Base-by-base conservation (phyloP, 2,113 vertebrate species). In the Perca schrenkii region DNA sequence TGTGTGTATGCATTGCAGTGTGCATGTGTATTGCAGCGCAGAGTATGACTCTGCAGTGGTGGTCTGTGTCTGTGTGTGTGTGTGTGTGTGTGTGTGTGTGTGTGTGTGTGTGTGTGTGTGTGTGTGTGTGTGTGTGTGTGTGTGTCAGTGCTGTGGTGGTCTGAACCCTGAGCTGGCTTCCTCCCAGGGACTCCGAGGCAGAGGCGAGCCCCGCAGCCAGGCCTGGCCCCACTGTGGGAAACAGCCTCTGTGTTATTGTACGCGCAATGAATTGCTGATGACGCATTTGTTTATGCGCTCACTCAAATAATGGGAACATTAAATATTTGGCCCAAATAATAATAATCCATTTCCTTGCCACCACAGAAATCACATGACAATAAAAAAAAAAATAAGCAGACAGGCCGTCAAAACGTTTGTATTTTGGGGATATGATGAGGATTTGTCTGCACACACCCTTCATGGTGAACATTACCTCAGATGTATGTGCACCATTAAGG, bases 241-340 rank as follows among this genome's bases (percentile, higher is more conserved):
- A 94, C 87, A 40, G 82, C 81, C 89, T 75, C 81, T 36, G 67
- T 95, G 93, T 95, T 95, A 94, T 95, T 95, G 94, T 95, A 93
- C 71, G 87, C 21, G 58, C 77, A 64, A 91, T 93, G 91, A 95
- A 94, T 92, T 67, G 88, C 88, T 91, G 85, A 85, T 95, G 93
- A 95, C 91, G 74, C 87, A 89, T 94, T 94, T 95, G 95, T 95
- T 96, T 95, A 95, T 94, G 71, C n/a, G 19, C 85, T 69, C 47
- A n/a, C 82, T 91, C 84, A 85, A 94, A 96, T 95, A 96, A 95
- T 95, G 93, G 92, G 92, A 95, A 95, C 90, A 91, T 95, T 95
- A 95, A 95, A 95, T 96, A 95, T 95, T 95, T 96, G 93, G 93
- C 74, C 86, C 25, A 82, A 93, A 94, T 92, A 90, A 93, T 95